phyloP scores from a whole-genome alignment of 2,113 vertebrate genomes.

The Donacobius atricapilla region DNA sequence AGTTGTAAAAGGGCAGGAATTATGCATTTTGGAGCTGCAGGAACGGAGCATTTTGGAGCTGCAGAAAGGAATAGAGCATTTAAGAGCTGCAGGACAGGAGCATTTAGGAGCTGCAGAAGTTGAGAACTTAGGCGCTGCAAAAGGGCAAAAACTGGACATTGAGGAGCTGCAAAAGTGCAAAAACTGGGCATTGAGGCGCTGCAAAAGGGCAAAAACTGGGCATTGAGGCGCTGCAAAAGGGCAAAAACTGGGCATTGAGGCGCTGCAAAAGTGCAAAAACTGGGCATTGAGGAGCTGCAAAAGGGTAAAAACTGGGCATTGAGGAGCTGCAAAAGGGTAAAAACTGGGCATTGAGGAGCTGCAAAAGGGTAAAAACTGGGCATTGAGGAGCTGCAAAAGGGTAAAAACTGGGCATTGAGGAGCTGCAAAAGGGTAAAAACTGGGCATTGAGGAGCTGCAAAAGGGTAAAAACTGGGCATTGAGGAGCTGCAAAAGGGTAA shows the following conservation, averaged over 20 bases:
- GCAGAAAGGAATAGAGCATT: background rate
- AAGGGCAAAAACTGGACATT: background rate
- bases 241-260: background rate
- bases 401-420: background rate
- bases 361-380: background rate
- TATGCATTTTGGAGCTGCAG: background rate
- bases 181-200: background rate
- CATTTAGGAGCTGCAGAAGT: background rate
- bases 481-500: background rate
- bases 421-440: background rate
- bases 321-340: background rate
- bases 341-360: background rate
- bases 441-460: accelerated
- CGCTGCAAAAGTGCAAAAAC: background rate
- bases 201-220: background rate
- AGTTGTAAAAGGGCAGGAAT: background rate
- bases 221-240: background rate
- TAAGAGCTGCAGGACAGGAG: background rate
- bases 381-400: background rate
- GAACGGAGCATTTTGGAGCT: background rate
- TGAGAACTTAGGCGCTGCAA: background rate
- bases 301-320: background rate
- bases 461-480: background rate
- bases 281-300: background rate
- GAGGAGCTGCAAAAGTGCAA: background rate